These are phyloP conservation scores for Microcebus ravelobensis DNA, from an alignment of 2,113 vertebrate species.

Conservation along the genomic window DNA sequence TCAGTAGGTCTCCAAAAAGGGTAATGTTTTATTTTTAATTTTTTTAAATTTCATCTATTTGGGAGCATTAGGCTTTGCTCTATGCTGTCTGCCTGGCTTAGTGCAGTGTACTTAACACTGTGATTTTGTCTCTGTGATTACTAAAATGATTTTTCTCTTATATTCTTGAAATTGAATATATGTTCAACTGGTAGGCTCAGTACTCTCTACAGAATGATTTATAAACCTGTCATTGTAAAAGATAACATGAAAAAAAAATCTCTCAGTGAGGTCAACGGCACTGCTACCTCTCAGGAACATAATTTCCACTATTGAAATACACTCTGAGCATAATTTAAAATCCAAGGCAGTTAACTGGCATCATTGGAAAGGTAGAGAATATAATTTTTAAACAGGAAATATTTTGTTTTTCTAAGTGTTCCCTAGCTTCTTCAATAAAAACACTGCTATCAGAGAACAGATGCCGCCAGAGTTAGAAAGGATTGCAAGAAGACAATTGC, in stretches of 20 bases:
- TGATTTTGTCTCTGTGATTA: not conserved
- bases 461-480: not conserved
- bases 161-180: conserved; percentile 48
- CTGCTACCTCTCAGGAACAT: not conserved
- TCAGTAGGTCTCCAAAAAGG: not conserved
- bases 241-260: conserved; percentile 23
- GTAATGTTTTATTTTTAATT: not conserved
- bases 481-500: not conserved
- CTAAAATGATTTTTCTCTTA: conserved; percentile 6
- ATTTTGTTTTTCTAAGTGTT: not conserved
- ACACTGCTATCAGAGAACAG: not conserved
- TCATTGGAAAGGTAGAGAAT: not conserved
- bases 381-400: conserved; percentile 16
- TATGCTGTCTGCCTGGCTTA: not conserved
- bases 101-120: not conserved
- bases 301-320: conserved; percentile 33
- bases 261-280: conserved; percentile 36
- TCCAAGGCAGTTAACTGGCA: not conserved
- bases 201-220: conserved; percentile 53
- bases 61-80: not conserved
- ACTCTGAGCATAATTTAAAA: conserved; percentile 39
- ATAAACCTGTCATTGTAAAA: conserved; percentile 65
- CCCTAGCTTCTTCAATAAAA: not conserved
- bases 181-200: not conserved
- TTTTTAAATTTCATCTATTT: not conserved